Evolutionary conservation across 2,888 invertebrate genomes (phyloP).

Genomic region (Drosophila quinaria): DNA sequence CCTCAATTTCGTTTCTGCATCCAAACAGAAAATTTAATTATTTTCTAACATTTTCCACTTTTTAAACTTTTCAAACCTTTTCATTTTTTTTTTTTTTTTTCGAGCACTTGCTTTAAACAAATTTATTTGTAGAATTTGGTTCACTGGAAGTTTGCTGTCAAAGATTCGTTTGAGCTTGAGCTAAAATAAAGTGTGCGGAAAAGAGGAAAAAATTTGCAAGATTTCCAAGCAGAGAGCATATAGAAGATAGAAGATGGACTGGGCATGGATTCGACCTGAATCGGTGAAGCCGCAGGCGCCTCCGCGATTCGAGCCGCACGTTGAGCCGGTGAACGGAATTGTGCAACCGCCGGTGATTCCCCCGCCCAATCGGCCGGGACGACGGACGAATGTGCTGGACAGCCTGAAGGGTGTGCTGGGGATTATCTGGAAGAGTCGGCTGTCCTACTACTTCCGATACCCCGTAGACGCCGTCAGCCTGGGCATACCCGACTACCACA

Average conservation of each 20-base stretch:
- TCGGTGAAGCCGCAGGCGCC: background rate
- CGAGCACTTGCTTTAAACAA: background rate
- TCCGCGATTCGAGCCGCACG: background rate
- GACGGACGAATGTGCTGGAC: background rate
- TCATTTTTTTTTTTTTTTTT: too few species aligned
- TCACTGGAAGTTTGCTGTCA: background rate
- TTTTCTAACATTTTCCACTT: too few species aligned
- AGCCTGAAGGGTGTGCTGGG: background rate
- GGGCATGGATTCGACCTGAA: background rate
- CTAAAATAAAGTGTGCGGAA: background rate
- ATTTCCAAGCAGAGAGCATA: background rate
- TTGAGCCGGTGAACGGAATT: background rate
- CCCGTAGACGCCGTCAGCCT: background rate
- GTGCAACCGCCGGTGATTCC: background rate
- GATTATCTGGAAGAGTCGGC: background rate
- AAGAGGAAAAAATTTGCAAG: background rate
- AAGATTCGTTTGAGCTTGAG: background rate
- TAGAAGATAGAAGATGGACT: background rate
- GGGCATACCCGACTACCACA: constrained; percentile 4
- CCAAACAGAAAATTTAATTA: too few species aligned
- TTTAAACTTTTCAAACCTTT: too few species aligned
- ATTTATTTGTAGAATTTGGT: background rate
- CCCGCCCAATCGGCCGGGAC: background rate
- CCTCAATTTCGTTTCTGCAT: too few species aligned
- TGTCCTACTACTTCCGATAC: background rate